These are phyloP conservation scores for Tapirus terrestris DNA, from an alignment of 2,113 vertebrate species.

Conservation along the genomic window DNA sequence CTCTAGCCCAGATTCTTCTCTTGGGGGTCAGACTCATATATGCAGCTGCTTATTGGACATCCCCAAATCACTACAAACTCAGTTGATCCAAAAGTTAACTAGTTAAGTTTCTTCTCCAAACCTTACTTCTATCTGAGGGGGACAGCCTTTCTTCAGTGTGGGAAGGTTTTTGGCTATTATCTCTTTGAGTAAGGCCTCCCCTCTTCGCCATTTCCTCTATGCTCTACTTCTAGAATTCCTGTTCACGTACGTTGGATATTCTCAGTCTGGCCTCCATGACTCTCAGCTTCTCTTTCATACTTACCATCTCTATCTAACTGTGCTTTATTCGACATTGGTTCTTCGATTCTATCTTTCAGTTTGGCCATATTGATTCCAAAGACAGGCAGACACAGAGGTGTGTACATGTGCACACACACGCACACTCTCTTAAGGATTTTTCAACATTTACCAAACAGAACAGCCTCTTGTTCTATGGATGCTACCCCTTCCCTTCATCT, in stretches of 20 bases:
- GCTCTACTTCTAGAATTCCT: neutral
- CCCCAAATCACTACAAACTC: neutral
- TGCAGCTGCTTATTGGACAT: neutral
- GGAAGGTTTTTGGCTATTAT: neutral
- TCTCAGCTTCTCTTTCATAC: conserved; percentile 38
- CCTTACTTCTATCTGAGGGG: neutral
- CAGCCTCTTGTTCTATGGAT: neutral
- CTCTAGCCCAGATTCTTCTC: conserved; percentile 13
- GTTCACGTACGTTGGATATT: neutral
- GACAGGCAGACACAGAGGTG: neutral
- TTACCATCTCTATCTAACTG: neutral
- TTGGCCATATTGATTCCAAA: conserved; percentile 34
- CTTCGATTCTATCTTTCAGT: neutral
- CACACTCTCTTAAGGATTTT: neutral
- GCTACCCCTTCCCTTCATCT: neutral
- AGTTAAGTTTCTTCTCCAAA: conserved; percentile 34
- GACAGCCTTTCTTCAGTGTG: conserved; percentile 21
- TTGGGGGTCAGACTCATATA: neutral
- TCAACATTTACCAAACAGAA: conserved; percentile 21
- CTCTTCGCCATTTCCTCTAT: neutral
- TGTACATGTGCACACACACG: neutral
- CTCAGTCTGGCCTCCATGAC: neutral
- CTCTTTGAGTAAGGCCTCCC: conserved; percentile 30
- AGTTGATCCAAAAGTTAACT: neutral
- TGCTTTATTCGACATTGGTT: conserved; percentile 47